These are phyloP conservation scores for Sebastes oblongus DNA, from an alignment of 2,797 vertebrate genomes.

Conservation along the genomic window DNA sequence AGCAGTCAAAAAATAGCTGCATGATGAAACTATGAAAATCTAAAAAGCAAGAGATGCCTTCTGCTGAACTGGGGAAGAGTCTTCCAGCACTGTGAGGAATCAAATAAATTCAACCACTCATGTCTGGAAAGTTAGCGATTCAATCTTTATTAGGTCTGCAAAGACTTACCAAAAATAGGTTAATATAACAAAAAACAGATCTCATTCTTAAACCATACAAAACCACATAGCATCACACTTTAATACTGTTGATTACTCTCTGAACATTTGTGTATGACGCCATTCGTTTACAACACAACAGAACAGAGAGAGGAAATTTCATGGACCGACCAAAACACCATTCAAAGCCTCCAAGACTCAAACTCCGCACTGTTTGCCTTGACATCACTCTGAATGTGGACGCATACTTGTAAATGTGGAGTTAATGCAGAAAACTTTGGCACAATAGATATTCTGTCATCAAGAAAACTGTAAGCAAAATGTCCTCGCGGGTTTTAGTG, in stretches of 20 bases:
- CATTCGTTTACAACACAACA: constrained; percentile 55
- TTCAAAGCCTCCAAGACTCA: constrained; percentile 5
- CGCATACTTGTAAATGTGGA: constrained; percentile 23
- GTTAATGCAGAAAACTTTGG: constrained; percentile 77
- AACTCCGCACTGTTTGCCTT: constrained; percentile 27
- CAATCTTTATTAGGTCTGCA: constrained; percentile 84
- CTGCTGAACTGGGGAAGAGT: constrained; percentile 1
- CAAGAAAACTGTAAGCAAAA: constrained; percentile 53
- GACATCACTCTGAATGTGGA: constrained; percentile 26
- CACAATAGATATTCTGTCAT: constrained; percentile 59
- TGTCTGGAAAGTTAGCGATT: constrained; percentile 72
- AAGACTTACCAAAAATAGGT: constrained; percentile 82
- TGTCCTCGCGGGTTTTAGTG: constrained; percentile 64
- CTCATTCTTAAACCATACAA: constrained; percentile 80
- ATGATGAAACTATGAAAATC: constrained; percentile 44
- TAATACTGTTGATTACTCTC: constrained; percentile 59
- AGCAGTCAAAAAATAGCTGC: constrained; percentile 41
- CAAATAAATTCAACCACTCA: constrained; percentile 52
- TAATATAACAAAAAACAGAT: constrained; percentile 82
- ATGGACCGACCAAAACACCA: constrained; percentile 45
- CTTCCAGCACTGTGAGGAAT: constrained; percentile 1
- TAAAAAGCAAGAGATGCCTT: constrained; percentile 13
- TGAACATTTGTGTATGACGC: constrained; percentile 61
- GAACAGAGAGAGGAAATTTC: constrained; percentile 7
- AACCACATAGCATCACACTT: constrained; percentile 73